Percentiles rank a stretch among this genome's conserved stretches.
Evolutionary conservation across 1,140 invertebrate genomes (phyloP).

Genomic region (Dolichoris vasculosae): DNA sequence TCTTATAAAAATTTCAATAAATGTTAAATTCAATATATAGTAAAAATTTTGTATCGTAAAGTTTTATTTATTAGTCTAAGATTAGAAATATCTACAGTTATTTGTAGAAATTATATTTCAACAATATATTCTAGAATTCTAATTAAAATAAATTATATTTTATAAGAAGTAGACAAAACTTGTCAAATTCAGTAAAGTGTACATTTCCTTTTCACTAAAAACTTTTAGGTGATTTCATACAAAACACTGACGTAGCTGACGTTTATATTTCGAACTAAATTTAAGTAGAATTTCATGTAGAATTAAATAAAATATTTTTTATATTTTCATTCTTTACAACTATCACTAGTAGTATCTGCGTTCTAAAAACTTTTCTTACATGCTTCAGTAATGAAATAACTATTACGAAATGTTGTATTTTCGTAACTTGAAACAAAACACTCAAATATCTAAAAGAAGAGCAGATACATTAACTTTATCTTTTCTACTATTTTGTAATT

Average conservation of each 20-base stretch:
- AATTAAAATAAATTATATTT: slow-evolving; percentile 12
- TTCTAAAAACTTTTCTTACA: neutral
- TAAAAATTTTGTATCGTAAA: no score
- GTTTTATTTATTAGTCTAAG: no score
- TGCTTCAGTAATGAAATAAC: neutral
- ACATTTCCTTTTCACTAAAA: neutral
- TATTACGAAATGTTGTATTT: neutral
- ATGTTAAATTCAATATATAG: no score
- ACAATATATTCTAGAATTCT: neutral
- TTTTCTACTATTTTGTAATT: neutral
- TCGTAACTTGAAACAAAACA: neutral
- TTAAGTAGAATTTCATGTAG: neutral
- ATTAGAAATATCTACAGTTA: no score
- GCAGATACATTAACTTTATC: neutral
- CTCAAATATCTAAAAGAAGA: neutral
- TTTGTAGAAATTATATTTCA: neutral
- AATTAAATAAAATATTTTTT: slow-evolving; percentile 5
- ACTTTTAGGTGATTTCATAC: neutral
- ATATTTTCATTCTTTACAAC: neutral
- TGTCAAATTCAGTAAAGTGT: slow-evolving; percentile 18
- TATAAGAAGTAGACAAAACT: neutral
- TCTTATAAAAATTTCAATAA: no score
- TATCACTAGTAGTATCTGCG: neutral
- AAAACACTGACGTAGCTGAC: slow-evolving; percentile 4
- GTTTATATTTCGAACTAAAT: neutral